phyloP scores from a whole-genome alignment of 2,888 invertebrate species.

The Lycophotia porphyrea region DNA sequence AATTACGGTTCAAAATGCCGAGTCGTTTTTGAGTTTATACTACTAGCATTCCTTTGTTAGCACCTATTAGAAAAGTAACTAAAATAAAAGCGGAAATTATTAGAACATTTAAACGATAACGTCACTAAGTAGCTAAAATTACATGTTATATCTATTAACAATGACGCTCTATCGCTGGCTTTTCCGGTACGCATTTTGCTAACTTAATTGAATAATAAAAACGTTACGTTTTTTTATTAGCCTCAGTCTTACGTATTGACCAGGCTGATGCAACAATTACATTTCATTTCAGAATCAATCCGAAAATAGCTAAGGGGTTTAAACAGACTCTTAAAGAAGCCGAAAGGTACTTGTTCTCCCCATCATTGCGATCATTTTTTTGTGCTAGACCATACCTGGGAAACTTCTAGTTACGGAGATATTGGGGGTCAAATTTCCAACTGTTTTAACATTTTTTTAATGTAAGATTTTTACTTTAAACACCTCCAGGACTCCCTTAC shows the following conservation, averaged over 20 bases:
- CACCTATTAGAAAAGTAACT: not conserved
- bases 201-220: not conserved
- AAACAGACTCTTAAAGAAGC: too few species aligned
- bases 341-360: too few species aligned
- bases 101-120: slow-evolving; percentile 5
- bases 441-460: too few species aligned
- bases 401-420: too few species aligned
- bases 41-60: slow-evolving; percentile 1
- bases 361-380: too few species aligned
- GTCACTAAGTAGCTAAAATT: slow-evolving; percentile 12
- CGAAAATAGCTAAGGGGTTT: not conserved
- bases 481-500: too few species aligned
- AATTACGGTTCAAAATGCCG: not conserved
- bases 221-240: not conserved
- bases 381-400: too few species aligned
- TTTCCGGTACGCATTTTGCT: slow-evolving; percentile 15
- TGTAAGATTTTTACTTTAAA: too few species aligned
- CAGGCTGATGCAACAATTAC: not conserved
- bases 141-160: slow-evolving; percentile 1
- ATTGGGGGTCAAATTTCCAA: too few species aligned
- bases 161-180: slow-evolving; percentile 42
- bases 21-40: not conserved
- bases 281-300: not conserved
- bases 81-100: not conserved
- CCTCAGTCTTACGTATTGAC: not conserved